These are phyloP conservation scores for Sarcophaga caerulescens DNA, from an alignment of 2,888 invertebrate genomes.

Conservation along the genomic window DNA sequence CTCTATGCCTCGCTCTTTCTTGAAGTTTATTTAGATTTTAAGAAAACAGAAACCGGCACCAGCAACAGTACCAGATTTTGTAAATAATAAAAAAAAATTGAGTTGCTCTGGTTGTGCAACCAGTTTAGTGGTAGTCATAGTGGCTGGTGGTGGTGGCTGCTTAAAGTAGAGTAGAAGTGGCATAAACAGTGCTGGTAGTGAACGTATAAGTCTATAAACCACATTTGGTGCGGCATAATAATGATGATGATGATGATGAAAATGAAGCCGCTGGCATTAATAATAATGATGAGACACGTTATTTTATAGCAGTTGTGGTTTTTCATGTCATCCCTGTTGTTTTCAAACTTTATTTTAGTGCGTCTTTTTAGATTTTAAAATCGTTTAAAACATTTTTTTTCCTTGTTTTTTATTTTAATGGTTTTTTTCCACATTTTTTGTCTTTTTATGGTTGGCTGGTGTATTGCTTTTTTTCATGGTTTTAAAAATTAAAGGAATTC, in stretches of 20 bases:
- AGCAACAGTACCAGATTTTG: slow-evolving; percentile 22
- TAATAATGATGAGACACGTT: background rate
- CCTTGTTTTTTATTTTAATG: background rate
- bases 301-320: slow-evolving; percentile 1
- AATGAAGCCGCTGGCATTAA: background rate
- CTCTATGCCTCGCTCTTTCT: background rate
- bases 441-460: background rate
- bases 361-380: no score
- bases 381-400: background rate
- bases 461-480: background rate
- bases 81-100: slow-evolving; percentile 7
- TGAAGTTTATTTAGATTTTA: background rate
- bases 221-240: slow-evolving; percentile 50
- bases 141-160: slow-evolving; percentile 4
- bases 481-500: no score
- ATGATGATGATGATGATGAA: slow-evolving; percentile 36
- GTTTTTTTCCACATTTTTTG: background rate
- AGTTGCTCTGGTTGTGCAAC: slow-evolving; percentile 18
- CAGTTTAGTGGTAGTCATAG: slow-evolving; percentile 25
- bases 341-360: no score
- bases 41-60: slow-evolving; percentile 14
- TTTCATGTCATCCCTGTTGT: background rate
- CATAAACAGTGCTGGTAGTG: background rate
- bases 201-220: slow-evolving; percentile 43
- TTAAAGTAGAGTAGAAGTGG: background rate